Percentiles rank a stretch among this genome's conserved stretches.
Evolutionary conservation across 1,140 invertebrate species (phyloP).

Genomic region (Rhyacophila brunnea): DNA sequence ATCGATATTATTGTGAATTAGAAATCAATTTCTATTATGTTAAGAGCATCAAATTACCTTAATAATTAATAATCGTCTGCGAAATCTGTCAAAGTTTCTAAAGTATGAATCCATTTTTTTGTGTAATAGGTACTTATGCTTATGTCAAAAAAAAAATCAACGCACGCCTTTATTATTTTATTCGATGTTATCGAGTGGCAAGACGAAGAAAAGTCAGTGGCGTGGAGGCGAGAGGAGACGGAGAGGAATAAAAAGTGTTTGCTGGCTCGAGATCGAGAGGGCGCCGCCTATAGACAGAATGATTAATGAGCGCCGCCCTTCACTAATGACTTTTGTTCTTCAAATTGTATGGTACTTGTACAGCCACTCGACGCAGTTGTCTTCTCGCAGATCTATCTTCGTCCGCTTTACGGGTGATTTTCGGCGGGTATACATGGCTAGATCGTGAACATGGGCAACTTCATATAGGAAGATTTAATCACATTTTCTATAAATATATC

Average conservation of each 20-base stretch:
- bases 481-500: too few relatives aligned
- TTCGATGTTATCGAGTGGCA: not conserved
- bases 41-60: too few relatives aligned
- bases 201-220: not conserved
- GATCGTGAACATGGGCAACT: too few relatives aligned
- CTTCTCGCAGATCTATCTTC: not conserved
- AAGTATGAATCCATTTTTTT: too few relatives aligned
- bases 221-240: not conserved
- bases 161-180: not conserved
- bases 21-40: too few relatives aligned
- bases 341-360: conserved; percentile 14
- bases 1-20: too few relatives aligned
- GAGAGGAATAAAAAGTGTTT: conserved; percentile 7
- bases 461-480: too few relatives aligned
- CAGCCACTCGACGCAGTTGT: too few relatives aligned
- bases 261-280: conserved; percentile 11
- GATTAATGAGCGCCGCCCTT: conserved; percentile 16
- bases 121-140: not conserved
- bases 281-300: conserved; percentile 14
- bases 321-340: conserved; percentile 25
- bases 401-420: not conserved
- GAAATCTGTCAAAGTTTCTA: too few relatives aligned
- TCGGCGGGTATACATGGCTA: too few relatives aligned
- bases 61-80: too few relatives aligned
- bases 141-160: too few relatives aligned